Evolutionary conservation across 2,113 vertebrate species (phyloP).

Genomic region (Epinephelus lanceolatus): DNA sequence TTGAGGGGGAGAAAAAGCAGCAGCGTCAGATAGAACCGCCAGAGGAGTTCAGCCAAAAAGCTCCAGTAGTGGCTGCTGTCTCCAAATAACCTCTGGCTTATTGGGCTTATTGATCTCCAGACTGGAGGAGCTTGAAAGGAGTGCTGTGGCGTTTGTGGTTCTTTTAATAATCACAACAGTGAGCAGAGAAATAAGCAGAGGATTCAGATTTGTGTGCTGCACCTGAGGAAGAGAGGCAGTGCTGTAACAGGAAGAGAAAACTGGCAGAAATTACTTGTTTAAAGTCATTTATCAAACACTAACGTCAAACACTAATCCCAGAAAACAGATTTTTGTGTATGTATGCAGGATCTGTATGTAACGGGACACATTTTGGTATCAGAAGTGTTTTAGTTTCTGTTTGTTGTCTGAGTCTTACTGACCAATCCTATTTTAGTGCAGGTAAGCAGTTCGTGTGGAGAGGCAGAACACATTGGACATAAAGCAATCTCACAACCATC

Average conservation of each 20-base stretch:
- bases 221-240: background rate
- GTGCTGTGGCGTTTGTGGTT: background rate
- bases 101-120: constrained; percentile 17
- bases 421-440: too few species aligned
- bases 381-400: too few species aligned
- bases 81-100: constrained; percentile 17
- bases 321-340: too few species aligned
- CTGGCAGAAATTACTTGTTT: background rate
- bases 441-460: too few species aligned
- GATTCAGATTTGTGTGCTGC: background rate
- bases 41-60: background rate
- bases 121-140: background rate
- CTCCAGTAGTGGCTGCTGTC: background rate
- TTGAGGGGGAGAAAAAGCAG: background rate
- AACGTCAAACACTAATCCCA: background rate
- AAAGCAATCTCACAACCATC: too few species aligned
- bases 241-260: background rate
- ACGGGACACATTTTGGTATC: too few species aligned
- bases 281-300: background rate
- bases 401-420: too few species aligned
- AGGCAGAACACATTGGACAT: too few species aligned
- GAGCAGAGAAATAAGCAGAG: background rate
- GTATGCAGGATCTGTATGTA: too few species aligned
- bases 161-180: background rate
- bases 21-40: background rate